Evolutionary conservation across 2,888 invertebrate species (phyloP).

Genomic region (Eurytoma californica): DNA sequence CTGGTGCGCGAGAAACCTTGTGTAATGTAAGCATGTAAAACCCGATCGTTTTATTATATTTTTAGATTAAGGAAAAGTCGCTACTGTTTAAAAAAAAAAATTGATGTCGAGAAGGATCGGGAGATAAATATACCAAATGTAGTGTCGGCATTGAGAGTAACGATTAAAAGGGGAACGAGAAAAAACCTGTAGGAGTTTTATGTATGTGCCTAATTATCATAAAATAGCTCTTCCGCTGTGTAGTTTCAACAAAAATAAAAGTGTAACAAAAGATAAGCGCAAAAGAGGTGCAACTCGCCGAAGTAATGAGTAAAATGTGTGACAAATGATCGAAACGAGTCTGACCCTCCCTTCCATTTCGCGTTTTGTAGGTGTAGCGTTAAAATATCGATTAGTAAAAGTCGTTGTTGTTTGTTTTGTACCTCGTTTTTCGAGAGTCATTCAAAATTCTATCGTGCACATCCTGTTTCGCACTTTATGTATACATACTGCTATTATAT

Average conservation of each 20-base stretch:
- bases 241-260: slow-evolving; percentile 24
- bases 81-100: slow-evolving; percentile 13
- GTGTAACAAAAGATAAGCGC: slow-evolving; percentile 7
- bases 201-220: slow-evolving; percentile 53
- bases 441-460: slow-evolving; percentile 68
- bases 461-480: slow-evolving; percentile 53
- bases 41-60: slow-evolving; percentile 16
- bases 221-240: slow-evolving; percentile 48
- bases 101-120: slow-evolving; percentile 27
- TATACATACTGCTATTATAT: slow-evolving; percentile 45
- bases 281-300: slow-evolving; percentile 41
- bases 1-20: background rate
- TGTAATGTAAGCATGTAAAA: background rate
- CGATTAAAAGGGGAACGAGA: background rate
- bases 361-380: slow-evolving; percentile 41
- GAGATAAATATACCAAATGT: slow-evolving; percentile 9
- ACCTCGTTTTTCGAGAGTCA: slow-evolving; percentile 64
- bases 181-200: slow-evolving; percentile 46
- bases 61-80: slow-evolving; percentile 16
- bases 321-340: slow-evolving; percentile 32
- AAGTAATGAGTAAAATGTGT: slow-evolving; percentile 10
- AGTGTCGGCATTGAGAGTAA: background rate
- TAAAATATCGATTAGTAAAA: slow-evolving; percentile 57
- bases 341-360: slow-evolving; percentile 49
- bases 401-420: slow-evolving; percentile 69